Evolutionary conservation across 2,888 invertebrate genomes (phyloP), one percentile per base, ranked within the genome.

Genomic region (Nowickia ferox): DNA sequence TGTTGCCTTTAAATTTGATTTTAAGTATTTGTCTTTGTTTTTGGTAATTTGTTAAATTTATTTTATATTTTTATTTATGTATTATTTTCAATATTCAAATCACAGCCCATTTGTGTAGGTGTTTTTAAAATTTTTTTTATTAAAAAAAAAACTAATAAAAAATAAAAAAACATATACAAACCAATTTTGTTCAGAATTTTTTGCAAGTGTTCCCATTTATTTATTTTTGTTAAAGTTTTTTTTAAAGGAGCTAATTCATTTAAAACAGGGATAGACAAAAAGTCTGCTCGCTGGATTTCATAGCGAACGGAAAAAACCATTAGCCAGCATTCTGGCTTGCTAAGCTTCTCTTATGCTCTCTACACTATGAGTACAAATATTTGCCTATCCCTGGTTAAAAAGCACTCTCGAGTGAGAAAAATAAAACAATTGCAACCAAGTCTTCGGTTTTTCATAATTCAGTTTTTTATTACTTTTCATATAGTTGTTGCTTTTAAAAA

Each of bases 41-140:
- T 55, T 77, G 19, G 59, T 74, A 61, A 74, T 51, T 66, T 71
- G 30, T 78, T 74, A 68, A 79, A 66, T 87, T 79, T 79, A 78
- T 72, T 77, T 65, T 79, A 22, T 80, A 8, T 77, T 66, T 76
- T 84, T 81, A 78, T 82, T 69, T 81, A 59, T 71, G 61, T 87
- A 81, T 84, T 74, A 71, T 84, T 69, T 84, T 87, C 77, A 83
- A 82, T 86, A 87, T 88, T 87, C 88, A 87, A 88, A 88, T 88
- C 88, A 88, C 88, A 88, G 88, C 88, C 88, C 87, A 88, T 88
- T 87, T 84, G 84, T 87, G 84, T 87, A 84, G 71, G 83, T 87
- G 61, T 87, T 87, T 86, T 59, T 30, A 57, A 82, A 55, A 46
- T 80, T 82, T 84, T 78, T 77, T 83, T 75, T 71, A 51, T n/a